Evolutionary conservation across 2,797 vertebrate genomes (phyloP).

Genomic region (Acanthiza pusilla): DNA sequence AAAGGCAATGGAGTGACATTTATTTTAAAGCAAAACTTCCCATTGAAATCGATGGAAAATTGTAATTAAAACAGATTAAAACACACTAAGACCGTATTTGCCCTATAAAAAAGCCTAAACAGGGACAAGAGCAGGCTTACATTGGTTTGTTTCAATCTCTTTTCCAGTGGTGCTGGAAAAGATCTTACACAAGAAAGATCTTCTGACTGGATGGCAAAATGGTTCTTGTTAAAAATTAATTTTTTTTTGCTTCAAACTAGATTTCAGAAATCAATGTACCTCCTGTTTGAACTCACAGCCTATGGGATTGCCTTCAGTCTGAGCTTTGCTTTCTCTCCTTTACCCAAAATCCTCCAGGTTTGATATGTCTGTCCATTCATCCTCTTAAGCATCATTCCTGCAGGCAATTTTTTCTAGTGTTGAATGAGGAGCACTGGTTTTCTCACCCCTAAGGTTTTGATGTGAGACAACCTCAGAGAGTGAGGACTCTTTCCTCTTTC

Average conservation of each 20-base stretch:
- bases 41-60: background rate
- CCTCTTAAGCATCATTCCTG: background rate
- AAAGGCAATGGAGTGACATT: background rate
- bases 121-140: background rate
- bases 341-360: background rate
- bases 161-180: background rate
- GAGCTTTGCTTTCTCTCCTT: background rate
- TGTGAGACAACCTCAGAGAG: background rate
- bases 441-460: background rate
- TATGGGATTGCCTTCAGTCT: background rate
- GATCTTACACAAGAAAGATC: background rate
- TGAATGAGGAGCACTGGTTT: conserved; percentile 7
- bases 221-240: background rate
- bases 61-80: background rate
- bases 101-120: background rate
- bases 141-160: background rate
- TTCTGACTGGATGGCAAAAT: background rate
- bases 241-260: background rate
- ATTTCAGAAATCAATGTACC: background rate
- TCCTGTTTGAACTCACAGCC: background rate
- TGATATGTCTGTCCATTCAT: background rate
- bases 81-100: background rate
- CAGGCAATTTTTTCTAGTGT: background rate
- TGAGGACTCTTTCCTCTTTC: background rate
- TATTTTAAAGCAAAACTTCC: background rate